These are phyloP conservation scores for Urocitellus parryii DNA, from an alignment of 2,113 vertebrate species.

Conservation along the genomic window DNA sequence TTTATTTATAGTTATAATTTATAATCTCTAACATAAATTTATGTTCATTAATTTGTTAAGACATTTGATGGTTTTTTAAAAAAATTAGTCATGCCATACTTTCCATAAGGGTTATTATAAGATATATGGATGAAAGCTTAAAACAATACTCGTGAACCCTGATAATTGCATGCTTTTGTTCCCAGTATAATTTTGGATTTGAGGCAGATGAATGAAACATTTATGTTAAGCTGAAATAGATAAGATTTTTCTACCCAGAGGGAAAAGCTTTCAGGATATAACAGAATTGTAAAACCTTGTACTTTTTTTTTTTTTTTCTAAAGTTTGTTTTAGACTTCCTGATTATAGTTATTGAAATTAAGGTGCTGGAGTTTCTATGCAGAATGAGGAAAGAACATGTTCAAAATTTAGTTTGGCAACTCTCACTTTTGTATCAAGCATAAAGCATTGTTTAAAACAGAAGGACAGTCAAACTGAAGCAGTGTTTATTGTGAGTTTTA, in stretches of 20 bases:
- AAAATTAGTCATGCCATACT: background rate
- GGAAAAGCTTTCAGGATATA: background rate
- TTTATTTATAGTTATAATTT: background rate
- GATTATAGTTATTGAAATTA: background rate
- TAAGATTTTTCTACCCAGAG: background rate
- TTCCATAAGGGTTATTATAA: background rate
- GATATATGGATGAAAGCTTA: background rate
- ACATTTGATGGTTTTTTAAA: background rate
- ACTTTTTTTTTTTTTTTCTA: background rate
- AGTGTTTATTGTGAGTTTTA: background rate
- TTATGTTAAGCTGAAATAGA: background rate
- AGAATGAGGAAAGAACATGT: background rate
- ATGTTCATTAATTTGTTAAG: background rate
- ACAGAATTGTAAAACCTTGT: background rate
- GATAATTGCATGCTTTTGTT: background rate
- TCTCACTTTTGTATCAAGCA: background rate
- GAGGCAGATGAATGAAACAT: background rate
- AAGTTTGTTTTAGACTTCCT: background rate
- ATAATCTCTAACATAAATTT: background rate
- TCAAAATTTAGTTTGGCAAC: background rate
- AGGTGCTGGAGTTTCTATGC: background rate
- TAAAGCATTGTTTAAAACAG: background rate
- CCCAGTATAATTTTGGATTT: background rate
- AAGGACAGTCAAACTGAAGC: background rate
- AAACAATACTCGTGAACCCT: background rate